These are phyloP conservation scores for Peromyscus eremicus DNA, from an alignment of 2,797 vertebrate species.

Conservation along the genomic window DNA sequence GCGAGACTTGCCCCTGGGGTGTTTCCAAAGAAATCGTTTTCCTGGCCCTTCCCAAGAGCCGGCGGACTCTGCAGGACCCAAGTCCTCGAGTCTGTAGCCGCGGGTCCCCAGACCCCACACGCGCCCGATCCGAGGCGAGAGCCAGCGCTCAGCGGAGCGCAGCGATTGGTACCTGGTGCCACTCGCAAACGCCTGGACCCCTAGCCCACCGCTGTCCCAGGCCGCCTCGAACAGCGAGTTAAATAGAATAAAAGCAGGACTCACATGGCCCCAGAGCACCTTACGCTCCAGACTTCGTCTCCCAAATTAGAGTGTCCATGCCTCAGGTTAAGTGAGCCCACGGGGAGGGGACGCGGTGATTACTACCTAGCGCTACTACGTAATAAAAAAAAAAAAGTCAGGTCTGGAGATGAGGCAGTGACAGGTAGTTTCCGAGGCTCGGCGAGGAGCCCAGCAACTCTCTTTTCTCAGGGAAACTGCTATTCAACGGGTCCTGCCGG, in stretches of 20 bases:
- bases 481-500: neutral
- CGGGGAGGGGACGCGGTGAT: slow-evolving; percentile 74
- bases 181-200: neutral
- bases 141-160: accelerated
- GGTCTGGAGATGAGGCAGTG: slow-evolving; percentile 56
- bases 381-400: slow-evolving; percentile 67
- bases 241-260: slow-evolving; percentile 64
- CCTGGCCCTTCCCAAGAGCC: neutral
- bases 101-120: neutral
- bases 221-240: neutral
- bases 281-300: slow-evolving; percentile 74
- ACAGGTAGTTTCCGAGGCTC: slow-evolving; percentile 74
- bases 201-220: neutral
- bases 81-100: accelerated
- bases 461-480: slow-evolving; percentile 12
- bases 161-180: neutral
- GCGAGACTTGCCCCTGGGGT: neutral
- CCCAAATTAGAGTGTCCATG: slow-evolving; percentile 76
- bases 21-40: neutral
- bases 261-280: slow-evolving; percentile 73
- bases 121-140: accelerated
- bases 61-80: neutral
- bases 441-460: slow-evolving; percentile 11
- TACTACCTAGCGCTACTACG: slow-evolving; percentile 73
- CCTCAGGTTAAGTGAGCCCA: slow-evolving; percentile 74